Percentiles rank a stretch among this genome's conserved stretches.
Conservation (phyloP, 2,888 invertebrate genomes). For the Pogonocherus hispidulus region DNA sequence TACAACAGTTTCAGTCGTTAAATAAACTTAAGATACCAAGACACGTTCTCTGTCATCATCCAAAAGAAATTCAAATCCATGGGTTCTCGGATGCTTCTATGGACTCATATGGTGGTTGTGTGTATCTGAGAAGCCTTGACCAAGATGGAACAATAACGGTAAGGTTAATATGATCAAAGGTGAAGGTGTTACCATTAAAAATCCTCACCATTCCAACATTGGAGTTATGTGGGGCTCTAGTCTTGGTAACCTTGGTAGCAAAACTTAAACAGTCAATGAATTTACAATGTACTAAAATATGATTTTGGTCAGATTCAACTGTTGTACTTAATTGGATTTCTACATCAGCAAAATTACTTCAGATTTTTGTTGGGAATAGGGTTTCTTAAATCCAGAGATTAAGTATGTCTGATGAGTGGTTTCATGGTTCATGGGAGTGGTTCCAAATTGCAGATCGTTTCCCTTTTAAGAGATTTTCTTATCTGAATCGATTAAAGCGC, state of each 20-base stretch:
- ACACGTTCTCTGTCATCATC: conserved; percentile 2
- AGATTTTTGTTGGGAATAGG: too few relatives aligned
- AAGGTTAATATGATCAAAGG: conserved; percentile 26
- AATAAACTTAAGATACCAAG: conserved; percentile 18
- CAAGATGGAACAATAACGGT: conserved; percentile 6
- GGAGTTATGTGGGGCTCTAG: conserved; percentile 28
- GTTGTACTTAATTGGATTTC: conserved; percentile 32
- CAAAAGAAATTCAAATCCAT: conserved; percentile 20
- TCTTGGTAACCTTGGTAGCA: conserved; percentile 5
- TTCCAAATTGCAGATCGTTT: conserved; percentile 1
- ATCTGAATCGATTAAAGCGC: background rate
- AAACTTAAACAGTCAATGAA: background rate
- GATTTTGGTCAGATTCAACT: conserved; percentile 35
- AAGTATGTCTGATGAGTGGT: too few relatives aligned
- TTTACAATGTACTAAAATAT: conserved; percentile 21
- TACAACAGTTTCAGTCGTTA: conserved; percentile 9
- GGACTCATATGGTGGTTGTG: conserved; percentile 33
- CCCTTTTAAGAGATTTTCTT: conserved; percentile 6
- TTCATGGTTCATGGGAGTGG: conserved; percentile 34
- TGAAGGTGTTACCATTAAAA: conserved; percentile 29
- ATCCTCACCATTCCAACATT: conserved; percentile 20
- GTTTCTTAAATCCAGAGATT: too few relatives aligned
- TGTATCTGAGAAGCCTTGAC: conserved; percentile 22
- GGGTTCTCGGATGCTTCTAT: conserved; percentile 33
- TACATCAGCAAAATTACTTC: conserved; percentile 7